Evolutionary conservation across 2,888 invertebrate genomes (phyloP), one percentile per base, ranked within the genome.

Genomic region (Aporophyla nigra): DNA sequence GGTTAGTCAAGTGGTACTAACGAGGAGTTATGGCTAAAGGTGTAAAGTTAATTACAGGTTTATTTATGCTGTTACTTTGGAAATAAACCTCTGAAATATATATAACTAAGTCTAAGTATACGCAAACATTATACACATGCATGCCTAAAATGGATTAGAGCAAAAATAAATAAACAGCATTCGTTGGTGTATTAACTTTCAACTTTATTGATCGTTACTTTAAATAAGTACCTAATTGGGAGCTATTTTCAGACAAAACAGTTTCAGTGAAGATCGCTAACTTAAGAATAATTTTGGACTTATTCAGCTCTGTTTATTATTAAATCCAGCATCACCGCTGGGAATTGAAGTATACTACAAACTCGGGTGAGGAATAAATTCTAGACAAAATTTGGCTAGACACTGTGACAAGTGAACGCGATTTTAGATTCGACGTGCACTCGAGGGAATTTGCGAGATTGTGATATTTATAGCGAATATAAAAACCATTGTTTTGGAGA

Each of bases 321-420:
- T 65, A 49, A 71, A 82, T 68, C 53, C 33, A 72, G 65, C 49
- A 62, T 61, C 59, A 46, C 19, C 9, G n/a, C n/a, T 58, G 76
- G 58, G 58, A 70, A 51, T 72, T 33, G 27, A 75, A 76, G 54
- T 62, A 24, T 72, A 49, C 16, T 67, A 43, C 27, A 67, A 77
- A 82, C 53, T 73, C 61, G 58, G 21, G 43, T 59, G 59, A 51
- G 72, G 51, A 82, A 76, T 82, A 76, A 82, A 82, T 82, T 76
- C 24, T 51, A 59, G 46, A 73, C 76, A 63, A 82, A 83, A 83
- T 82, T 82, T 81, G 83, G 71, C 76, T 85, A 85, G 72, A 85
- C 82, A 85, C 61, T 75, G 70, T 59, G 83, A 76, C 83, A 82
- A 76, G 83, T 77, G 77, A 73, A 67, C 82, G 54, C 24, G 77